Evolutionary conservation across 2,113 vertebrate species (phyloP), one percentile per base, ranked within the genome.

Genomic region (Erythrocercus mccallii): DNA sequence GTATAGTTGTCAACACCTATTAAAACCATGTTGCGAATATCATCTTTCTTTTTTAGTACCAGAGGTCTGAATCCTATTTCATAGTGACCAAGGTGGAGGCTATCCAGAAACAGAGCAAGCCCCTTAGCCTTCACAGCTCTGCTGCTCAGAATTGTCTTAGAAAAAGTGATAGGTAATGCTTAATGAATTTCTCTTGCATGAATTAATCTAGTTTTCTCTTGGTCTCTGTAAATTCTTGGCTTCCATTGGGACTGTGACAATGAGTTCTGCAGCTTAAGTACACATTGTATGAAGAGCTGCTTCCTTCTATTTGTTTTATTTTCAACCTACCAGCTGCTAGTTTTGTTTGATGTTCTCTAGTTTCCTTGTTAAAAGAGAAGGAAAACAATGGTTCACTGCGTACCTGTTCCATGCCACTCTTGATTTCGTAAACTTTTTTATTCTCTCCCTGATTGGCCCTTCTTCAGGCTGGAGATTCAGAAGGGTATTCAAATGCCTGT

Each of bases 341-440:
- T 93, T 96, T 94, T 97, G 95, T 97, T 97, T 97, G 96, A 96
- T 96, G 95, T 97, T 97, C 94, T 96, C 91, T 86, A 95, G 92
- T 92, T 97, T 86, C 91, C 91, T 94, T 95, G 92, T 95, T 94
- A 86, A 56, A 88, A 78, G 79, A 87, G 73, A 72, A 76, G 70
- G 53, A 74, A 80, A 94, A 90, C 86, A 93, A 54, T 95, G 61
- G 68, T 62, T 96, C 31, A 4, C 69, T 86, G 53, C 77, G 24
- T 93, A 90, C 86, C 92, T 93, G 80, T 37, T 89, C 65, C 14
- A 5, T 27, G 65, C 40, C 3, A 5, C 64, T 70, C 14, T 54
- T 62, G 69, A 24, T 86, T 88, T 83, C 0, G 1, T 50, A 44
- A 50, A 35, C 35, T 85, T 51, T 47, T 56, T 58, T 73, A 40